Conservation (phyloP, 2,888 invertebrate species). For the Ctena decussata region DNA sequence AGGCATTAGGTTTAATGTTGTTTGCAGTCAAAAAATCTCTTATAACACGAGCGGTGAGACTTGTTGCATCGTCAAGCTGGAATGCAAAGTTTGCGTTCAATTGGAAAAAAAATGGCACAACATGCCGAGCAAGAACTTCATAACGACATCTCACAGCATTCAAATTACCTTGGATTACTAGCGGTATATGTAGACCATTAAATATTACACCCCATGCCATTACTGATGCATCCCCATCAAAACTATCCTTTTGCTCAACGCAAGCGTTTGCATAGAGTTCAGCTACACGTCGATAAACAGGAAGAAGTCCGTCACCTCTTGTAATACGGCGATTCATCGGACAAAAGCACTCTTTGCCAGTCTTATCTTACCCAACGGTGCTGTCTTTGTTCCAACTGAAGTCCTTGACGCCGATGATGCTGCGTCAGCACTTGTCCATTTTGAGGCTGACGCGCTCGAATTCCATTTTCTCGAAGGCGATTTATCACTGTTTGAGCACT, state of each 20-base stretch:
- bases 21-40: no score
- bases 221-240: background rate
- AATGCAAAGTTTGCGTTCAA: background rate
- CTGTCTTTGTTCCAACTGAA: background rate
- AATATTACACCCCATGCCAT: background rate
- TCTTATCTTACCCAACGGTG: background rate
- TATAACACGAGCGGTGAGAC: no score
- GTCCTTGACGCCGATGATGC: background rate
- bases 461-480: background rate
- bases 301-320: background rate
- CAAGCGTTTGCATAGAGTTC: background rate
- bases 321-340: background rate
- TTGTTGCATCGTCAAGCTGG: background rate
- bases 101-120: background rate
- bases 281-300: background rate
- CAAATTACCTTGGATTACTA: background rate
- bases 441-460: background rate
- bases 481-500: background rate
- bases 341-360: conserved; percentile 18
- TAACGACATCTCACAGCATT: background rate
- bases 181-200: background rate
- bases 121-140: background rate
- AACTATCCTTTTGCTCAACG: background rate
- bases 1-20: no score
- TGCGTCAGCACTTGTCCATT: background rate